Percentiles rank a stretch among this genome's conserved stretches.
phyloP scores from a whole-genome alignment of 2,113 vertebrate genomes.

The Andinoacara biseriatus region DNA sequence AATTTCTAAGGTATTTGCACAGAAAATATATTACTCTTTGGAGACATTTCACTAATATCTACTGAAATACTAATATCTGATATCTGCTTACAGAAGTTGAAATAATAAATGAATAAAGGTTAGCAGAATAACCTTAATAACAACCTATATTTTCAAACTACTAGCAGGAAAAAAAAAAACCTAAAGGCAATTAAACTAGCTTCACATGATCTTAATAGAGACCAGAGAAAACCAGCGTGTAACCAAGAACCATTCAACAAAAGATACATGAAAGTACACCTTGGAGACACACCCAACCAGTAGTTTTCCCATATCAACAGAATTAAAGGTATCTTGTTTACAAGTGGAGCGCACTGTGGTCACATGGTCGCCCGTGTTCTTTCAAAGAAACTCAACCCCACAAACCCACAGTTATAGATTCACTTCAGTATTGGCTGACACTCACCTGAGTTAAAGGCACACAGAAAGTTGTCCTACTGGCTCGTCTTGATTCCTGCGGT shows the following conservation, averaged over 20 bases:
- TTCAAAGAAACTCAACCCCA: background rate
- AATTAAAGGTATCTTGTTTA: conserved; percentile 4
- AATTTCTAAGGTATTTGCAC: background rate
- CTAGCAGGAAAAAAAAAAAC: background rate
- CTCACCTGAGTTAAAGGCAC: background rate
- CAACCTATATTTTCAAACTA: background rate
- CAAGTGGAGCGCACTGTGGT: background rate
- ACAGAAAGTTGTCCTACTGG: conserved; percentile 58
- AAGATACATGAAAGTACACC: background rate
- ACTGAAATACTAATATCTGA: background rate
- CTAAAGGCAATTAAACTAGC: background rate
- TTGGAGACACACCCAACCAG: conserved; percentile 40
- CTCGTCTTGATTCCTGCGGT: conserved; percentile 33
- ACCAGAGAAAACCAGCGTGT: background rate
- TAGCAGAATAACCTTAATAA: background rate
- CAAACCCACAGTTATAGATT: background rate
- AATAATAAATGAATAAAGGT: background rate
- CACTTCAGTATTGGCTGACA: background rate
- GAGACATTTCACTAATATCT: background rate
- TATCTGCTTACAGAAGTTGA: background rate
- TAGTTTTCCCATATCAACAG: background rate
- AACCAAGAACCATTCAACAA: background rate
- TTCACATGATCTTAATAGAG: background rate
- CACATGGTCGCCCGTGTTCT: conserved; percentile 10
- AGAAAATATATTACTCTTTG: background rate